These are phyloP conservation scores for Xestia xanthographa DNA, from an alignment of 2,888 invertebrate species.

Conservation along the genomic window DNA sequence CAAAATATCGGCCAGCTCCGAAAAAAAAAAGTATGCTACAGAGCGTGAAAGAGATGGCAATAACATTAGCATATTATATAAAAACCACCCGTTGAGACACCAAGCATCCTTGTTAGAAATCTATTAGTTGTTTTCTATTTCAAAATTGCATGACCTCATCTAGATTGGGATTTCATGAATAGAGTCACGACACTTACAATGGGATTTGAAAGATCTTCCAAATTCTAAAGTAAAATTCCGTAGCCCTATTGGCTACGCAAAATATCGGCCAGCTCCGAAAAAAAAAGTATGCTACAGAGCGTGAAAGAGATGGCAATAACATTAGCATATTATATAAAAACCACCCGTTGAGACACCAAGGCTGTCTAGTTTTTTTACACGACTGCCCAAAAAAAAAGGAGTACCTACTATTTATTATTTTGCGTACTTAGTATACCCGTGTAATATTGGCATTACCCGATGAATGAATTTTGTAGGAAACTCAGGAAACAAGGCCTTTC, in stretches of 20 bases:
- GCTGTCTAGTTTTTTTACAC: constrained; percentile 35
- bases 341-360: constrained; percentile 17
- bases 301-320: constrained; percentile 13
- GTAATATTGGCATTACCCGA: neutral
- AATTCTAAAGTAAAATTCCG: neutral
- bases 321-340: constrained; percentile 41
- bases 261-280: neutral
- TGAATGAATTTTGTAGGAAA: constrained; percentile 35
- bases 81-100: constrained; percentile 9
- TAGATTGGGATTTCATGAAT: neutral
- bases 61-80: constrained; percentile 35
- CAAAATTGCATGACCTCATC: neutral
- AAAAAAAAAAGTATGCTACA: no score
- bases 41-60: constrained; percentile 6
- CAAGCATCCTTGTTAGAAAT: constrained; percentile 21
- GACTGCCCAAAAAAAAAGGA: no score
- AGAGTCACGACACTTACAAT: neutral
- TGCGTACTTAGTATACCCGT: neutral
- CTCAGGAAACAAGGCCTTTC: constrained; percentile 28
- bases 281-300: neutral
- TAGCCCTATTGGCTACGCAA: neutral
- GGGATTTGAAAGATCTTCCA: neutral
- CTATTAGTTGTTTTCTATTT: neutral
- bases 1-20: neutral
- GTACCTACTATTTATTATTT: no score